phyloP scores from a whole-genome alignment of 2,113 vertebrate species.

The Ginglymostoma cirratum region DNA sequence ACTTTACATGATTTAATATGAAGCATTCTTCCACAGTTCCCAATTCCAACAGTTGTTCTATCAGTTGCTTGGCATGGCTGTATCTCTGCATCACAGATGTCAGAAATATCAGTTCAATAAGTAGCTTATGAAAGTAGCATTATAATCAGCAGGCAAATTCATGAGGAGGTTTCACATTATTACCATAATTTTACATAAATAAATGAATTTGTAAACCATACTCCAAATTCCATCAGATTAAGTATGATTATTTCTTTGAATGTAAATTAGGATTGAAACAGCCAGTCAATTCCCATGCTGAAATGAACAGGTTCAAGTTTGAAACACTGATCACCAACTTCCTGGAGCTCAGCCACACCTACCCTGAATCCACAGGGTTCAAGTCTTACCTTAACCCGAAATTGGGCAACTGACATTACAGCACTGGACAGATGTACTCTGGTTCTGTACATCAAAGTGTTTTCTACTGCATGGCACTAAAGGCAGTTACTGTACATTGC shows the following conservation, averaged over 20 bases:
- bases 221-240: neutral
- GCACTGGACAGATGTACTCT: neutral
- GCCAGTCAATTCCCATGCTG: neutral
- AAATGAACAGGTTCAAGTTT: neutral
- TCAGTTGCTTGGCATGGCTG: neutral
- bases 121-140: neutral
- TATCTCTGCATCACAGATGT: neutral
- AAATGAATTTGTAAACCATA: neutral
- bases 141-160: neutral
- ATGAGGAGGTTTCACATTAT: neutral
- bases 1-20: neutral
- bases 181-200: constrained; percentile 18
- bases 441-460: neutral
- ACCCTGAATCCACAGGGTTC: neutral
- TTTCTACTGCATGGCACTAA: neutral
- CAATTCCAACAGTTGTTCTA: neutral
- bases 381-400: neutral
- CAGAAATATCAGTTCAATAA: neutral
- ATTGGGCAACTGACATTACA: neutral
- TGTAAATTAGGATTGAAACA: neutral
- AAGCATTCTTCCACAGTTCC: neutral
- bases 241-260: neutral
- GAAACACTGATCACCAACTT: neutral
- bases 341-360: neutral
- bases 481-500: neutral